Base-by-base conservation (phyloP, 1,140 invertebrate genomes). In the Lycorma delicatula region DNA sequence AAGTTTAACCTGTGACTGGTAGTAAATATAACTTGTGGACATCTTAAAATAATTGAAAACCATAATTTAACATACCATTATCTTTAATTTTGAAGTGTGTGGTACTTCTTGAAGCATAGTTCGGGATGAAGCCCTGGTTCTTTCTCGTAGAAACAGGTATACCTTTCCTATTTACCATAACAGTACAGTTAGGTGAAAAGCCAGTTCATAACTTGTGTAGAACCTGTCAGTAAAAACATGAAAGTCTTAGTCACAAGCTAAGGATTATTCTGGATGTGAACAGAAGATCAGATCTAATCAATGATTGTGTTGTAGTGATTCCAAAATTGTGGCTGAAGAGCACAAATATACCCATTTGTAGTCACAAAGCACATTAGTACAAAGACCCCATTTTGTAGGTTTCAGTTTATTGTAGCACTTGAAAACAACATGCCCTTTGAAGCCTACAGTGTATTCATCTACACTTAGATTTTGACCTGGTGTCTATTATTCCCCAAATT, bases 361-460 rank as follows among this genome's bases (percentile, higher is more conserved):
- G 18, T 52, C 50, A 9, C 25, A 28, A 3, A 52, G 28, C 28
- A 52, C 50, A 52, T 52, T 29, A 9, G 31, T 31, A 29, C 50
- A 29, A 4, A 52, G 27, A 3, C 54, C 41, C 54, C 54, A 56
- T 56, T 56, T 56, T 3, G 20, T 56, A 4, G 41, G 54, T 28
- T 56, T 56, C 13, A 46, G 23, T 22, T 56, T 44, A 26, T 56
- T 56, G 18, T 56, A 56, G 12, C 36, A 29, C 22, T 56, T 56
- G 54, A 47, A 56, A n/a, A 46, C n/a, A 13, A 56, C 28, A 27
- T 46, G 22, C 3, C 41, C 54, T 46, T 56, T 56, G 54, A 56
- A 56, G 6, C 13, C 36, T 18, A 46, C n/a, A 20, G 54, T 56
- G 22, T 41, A 46, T 29, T 44, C 54, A 46, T 46, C 54, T 5